Evolutionary conservation across 1,140 invertebrate genomes (phyloP).

Genomic region (Diploscapter pachys): DNA sequence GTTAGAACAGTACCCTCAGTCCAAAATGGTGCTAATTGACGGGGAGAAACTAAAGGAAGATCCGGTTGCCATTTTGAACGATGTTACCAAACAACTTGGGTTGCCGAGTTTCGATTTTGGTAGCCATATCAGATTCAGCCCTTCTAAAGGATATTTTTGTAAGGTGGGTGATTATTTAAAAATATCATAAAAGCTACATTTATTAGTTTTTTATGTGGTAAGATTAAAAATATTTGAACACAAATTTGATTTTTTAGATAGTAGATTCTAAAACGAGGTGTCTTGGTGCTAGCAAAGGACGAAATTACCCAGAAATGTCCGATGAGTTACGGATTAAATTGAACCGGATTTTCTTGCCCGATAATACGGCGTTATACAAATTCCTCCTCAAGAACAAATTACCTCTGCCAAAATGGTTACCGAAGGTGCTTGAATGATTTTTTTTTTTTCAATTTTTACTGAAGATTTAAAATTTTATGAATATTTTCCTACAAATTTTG

Average conservation of each 20-base stretch:
- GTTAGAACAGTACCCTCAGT: constrained; percentile 80
- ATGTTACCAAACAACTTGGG: constrained; percentile 3
- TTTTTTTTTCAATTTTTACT: too few relatives aligned
- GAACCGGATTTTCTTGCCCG: constrained; percentile 23
- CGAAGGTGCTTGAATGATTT: constrained; percentile 2
- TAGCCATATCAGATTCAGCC: constrained; percentile 19
- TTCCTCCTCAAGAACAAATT: constrained; percentile 36
- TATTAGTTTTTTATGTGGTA: too few relatives aligned
- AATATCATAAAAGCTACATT: too few relatives aligned
- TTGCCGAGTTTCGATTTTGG: constrained; percentile 16
- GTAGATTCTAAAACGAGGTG: constrained; percentile 81
- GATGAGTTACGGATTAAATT: constrained; percentile 78
- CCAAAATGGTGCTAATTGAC: constrained; percentile 85
- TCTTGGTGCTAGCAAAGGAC: constrained; percentile 89
- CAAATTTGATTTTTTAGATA: constrained; percentile 77
- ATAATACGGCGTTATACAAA: constrained; percentile 33
- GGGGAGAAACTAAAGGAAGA: constrained; percentile 83
- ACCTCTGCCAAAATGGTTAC: constrained; percentile 34
- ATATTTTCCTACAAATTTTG: too few relatives aligned
- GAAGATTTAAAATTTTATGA: too few relatives aligned
- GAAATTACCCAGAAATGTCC: constrained; percentile 87
- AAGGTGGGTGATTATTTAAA: neutral
- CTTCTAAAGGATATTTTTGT: constrained; percentile 20
- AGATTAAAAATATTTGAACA: too few relatives aligned
- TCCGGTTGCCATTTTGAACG: constrained; percentile 73